A percentile compares a stretch with the other conserved stretches of the same genome.
phyloP scores from a whole-genome alignment of 2,888 invertebrate species.

The Hylaea fasciaria region DNA sequence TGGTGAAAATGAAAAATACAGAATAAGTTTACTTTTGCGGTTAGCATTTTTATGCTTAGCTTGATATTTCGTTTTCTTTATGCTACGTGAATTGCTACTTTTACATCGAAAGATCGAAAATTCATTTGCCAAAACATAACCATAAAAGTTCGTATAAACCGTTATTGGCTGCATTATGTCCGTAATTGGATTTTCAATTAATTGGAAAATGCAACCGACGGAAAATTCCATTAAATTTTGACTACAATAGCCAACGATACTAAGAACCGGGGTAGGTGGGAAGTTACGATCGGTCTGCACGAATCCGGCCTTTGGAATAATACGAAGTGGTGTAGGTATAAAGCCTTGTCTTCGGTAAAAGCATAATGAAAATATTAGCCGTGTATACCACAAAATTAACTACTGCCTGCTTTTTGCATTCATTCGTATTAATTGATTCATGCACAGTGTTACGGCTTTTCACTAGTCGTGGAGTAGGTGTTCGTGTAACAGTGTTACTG shows the following conservation, averaged over 20 bases:
- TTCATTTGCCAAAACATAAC: constrained; percentile 34
- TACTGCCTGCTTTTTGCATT: too few relatives aligned
- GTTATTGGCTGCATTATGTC: constrained; percentile 66
- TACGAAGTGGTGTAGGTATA: not conserved
- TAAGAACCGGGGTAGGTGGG: constrained; percentile 22
- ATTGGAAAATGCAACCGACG: constrained; percentile 66
- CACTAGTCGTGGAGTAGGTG: too few relatives aligned
- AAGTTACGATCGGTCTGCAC: constrained; percentile 9
- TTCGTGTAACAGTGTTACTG: too few relatives aligned
- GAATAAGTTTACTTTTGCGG: too few relatives aligned
- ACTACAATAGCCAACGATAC: constrained; percentile 33
- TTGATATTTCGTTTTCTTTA: too few relatives aligned
- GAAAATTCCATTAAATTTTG: constrained; percentile 58
- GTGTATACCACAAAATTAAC: too few relatives aligned
- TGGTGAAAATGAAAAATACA: too few relatives aligned
- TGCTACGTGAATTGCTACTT: too few relatives aligned
- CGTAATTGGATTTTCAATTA: constrained; percentile 74
- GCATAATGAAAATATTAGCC: too few relatives aligned
- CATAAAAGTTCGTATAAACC: constrained; percentile 57
- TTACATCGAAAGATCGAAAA: constrained; percentile 17
- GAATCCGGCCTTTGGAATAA: not conserved
- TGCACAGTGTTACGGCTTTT: too few relatives aligned
- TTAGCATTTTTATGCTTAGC: too few relatives aligned
- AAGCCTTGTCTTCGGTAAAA: not conserved
- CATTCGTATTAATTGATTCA: too few relatives aligned